These are phyloP conservation scores for Acleris laterana DNA, from an alignment of 2,888 invertebrate genomes.

Conservation along the genomic window DNA sequence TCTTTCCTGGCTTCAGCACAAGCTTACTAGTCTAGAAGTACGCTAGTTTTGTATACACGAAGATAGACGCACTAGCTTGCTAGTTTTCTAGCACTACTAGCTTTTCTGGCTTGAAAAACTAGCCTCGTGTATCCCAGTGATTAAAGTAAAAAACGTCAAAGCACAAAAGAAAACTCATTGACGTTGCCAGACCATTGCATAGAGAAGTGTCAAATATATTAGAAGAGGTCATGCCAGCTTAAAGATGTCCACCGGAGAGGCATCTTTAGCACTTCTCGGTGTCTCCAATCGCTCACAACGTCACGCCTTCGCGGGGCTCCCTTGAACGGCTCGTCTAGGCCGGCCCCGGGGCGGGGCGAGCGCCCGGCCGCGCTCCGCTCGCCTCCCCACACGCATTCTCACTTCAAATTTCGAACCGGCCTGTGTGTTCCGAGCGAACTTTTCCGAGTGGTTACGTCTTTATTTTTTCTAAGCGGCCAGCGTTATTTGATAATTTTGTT, in stretches of 20 bases:
- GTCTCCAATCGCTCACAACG: neutral
- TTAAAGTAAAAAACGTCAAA: no score
- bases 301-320: constrained; percentile 2
- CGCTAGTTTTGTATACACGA: no score
- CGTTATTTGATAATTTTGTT: neutral
- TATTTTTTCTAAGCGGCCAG: neutral
- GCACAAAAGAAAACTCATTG: no score
- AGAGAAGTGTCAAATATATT: no score
- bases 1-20: no score
- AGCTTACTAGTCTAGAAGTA: no score
- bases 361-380: constrained; percentile 3
- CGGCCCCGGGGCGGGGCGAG: constrained; percentile 3
- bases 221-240: neutral
- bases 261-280: neutral
- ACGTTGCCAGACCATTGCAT: no score
- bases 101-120: no score
- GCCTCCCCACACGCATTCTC: constrained; percentile 4
- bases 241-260: neutral
- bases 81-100: no score
- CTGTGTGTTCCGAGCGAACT: neutral
- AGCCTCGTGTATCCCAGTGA: no score
- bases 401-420: neutral
- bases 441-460: neutral
- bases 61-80: no score
- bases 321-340: neutral